Conservation (phyloP, 2,888 invertebrate species). For the Diarsia mendica region DNA sequence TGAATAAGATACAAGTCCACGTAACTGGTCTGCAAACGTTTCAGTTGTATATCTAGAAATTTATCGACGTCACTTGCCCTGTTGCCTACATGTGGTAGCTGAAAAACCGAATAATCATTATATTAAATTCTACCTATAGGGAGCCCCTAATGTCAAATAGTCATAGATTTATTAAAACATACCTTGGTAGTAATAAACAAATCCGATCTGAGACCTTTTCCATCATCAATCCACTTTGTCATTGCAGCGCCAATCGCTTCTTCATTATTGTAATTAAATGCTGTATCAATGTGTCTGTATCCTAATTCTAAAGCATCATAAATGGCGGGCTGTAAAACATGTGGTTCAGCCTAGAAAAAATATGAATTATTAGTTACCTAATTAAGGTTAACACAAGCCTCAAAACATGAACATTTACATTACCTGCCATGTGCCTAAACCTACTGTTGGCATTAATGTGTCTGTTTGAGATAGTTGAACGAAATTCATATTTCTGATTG, state of each 20-base stretch:
- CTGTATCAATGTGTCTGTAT: slow-evolving; percentile 95
- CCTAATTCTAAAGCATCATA: slow-evolving; percentile 92
- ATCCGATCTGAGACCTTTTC: slow-evolving; percentile 92
- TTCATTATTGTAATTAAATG: slow-evolving; percentile 95
- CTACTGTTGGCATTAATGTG: slow-evolving; percentile 92
- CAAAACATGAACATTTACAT: slow-evolving; percentile 45
- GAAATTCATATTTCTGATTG: slow-evolving; percentile 83
- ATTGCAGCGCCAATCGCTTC: slow-evolving; percentile 93
- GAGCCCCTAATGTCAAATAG: not conserved
- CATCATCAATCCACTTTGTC: slow-evolving; percentile 91
- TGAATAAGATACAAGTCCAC: slow-evolving; percentile 95
- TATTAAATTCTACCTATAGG: not conserved
- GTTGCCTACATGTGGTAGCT: slow-evolving; percentile 93
- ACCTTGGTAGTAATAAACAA: slow-evolving; percentile 96
- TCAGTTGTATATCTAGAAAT: slow-evolving; percentile 92
- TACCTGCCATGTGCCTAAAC: slow-evolving; percentile 94
- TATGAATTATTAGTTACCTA: slow-evolving; percentile 37
- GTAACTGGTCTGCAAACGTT: slow-evolving; percentile 92
- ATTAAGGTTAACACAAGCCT: slow-evolving; percentile 14
- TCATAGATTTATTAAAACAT: slow-evolving; percentile 1
- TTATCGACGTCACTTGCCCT: slow-evolving; percentile 92
- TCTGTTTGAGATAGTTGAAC: slow-evolving; percentile 84
- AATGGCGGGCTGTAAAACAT: slow-evolving; percentile 92
- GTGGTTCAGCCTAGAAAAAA: slow-evolving; percentile 89
- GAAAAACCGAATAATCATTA: slow-evolving; percentile 33